These are phyloP conservation scores for Coracopsis vasa DNA, from an alignment of 2,113 vertebrate species.

Conservation along the genomic window DNA sequence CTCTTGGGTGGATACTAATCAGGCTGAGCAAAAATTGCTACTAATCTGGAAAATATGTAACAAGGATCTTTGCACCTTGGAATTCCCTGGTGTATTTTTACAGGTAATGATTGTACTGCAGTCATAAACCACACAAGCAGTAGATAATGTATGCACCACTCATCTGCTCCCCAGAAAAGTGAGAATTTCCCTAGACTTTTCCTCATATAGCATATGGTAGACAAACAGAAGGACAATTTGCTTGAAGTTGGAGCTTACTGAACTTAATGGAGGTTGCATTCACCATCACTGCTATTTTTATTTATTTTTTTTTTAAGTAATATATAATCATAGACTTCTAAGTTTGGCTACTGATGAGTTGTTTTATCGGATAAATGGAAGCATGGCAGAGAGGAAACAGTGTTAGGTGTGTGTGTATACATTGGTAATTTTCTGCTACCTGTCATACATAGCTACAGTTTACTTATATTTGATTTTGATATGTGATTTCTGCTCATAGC, in stretches of 20 bases:
- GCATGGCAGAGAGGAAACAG: background rate
- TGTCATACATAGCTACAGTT: background rate
- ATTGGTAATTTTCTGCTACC: background rate
- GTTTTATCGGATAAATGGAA: background rate
- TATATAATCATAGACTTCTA: background rate
- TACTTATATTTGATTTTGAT: background rate
- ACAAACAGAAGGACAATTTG: background rate
- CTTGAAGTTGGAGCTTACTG: background rate
- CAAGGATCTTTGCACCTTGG: background rate
- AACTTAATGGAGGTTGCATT: background rate
- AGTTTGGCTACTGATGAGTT: background rate
- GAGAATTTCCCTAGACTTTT: background rate
- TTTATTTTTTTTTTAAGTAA: background rate
- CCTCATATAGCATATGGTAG: background rate
- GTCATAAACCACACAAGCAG: background rate
- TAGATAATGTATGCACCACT: background rate
- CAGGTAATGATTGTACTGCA: background rate
- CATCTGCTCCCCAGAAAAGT: background rate
- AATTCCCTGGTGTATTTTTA: background rate
- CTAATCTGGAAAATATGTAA: background rate
- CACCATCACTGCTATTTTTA: background rate
- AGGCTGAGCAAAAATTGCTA: background rate
- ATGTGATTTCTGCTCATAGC: background rate
- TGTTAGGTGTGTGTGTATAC: fast-evolving
- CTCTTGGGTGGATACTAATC: background rate